phyloP scores from a whole-genome alignment of 2,113 vertebrate genomes.

The Toxostoma redivivum region DNA sequence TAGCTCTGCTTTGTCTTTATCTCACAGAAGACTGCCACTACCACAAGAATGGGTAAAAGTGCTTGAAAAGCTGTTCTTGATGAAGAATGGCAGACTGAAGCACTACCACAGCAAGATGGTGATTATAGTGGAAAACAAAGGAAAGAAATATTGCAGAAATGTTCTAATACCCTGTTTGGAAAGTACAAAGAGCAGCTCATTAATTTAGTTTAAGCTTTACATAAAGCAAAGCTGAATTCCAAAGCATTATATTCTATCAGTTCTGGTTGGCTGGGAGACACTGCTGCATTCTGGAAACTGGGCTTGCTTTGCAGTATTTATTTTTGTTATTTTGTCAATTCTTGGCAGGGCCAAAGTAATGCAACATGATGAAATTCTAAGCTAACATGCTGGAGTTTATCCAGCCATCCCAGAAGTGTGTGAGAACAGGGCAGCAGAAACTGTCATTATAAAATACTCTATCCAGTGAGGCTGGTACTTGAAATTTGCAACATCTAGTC shows the following conservation, averaged over 20 bases:
- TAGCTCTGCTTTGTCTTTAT: not conserved
- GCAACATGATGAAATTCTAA: not conserved
- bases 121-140: not conserved
- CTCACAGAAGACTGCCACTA: not conserved
- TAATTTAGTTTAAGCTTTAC: slow-evolving; percentile 15
- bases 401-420: not conserved
- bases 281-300: not conserved
- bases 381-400: not conserved
- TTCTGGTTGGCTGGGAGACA: not conserved
- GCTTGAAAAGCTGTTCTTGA: not conserved
- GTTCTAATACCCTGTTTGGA: not conserved
- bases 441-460: not conserved
- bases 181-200: not conserved
- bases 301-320: not conserved
- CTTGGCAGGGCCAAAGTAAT: not conserved
- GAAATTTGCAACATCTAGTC: not conserved
- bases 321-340: not conserved
- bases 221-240: not conserved
- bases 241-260: not conserved
- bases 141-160: not conserved
- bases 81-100: slow-evolving; percentile 12
- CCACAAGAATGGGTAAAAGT: not conserved
- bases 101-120: not conserved
- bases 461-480: not conserved
- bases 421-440: not conserved